Evolutionary conservation across 2,113 vertebrate genomes (phyloP).

Genomic region (Brachyhypopomus occidentalis): DNA sequence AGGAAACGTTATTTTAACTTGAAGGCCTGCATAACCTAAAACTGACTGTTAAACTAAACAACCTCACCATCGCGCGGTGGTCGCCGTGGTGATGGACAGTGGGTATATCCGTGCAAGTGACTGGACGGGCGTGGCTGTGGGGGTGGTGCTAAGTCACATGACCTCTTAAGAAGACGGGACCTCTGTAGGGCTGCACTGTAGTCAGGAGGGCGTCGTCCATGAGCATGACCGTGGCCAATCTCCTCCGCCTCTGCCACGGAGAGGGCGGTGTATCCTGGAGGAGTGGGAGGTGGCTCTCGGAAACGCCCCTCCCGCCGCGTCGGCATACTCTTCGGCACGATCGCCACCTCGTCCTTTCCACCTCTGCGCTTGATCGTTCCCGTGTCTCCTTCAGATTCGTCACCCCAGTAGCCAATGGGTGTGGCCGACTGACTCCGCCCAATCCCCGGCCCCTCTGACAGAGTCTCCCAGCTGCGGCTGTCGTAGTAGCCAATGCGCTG

Average conservation of each 20-base stretch:
- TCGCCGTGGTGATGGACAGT: conserved; percentile 38
- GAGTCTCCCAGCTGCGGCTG: conserved; percentile 94
- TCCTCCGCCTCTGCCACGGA: conserved; percentile 88
- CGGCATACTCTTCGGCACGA: conserved; percentile 78
- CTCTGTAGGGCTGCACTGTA: conserved; percentile 95
- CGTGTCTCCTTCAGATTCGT: conserved; percentile 95
- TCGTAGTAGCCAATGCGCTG: conserved; percentile 92
- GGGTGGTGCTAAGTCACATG: conserved; percentile 76
- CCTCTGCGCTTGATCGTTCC: conserved; percentile 97
- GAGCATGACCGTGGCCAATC: conserved; percentile 76
- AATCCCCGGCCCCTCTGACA: conserved; percentile 75
- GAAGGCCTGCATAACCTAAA: background rate
- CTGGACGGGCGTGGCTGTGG: conserved; percentile 77
- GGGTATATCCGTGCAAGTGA: conserved; percentile 64
- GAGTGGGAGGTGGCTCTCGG: conserved; percentile 93
- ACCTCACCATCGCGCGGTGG: conserved; percentile 46
- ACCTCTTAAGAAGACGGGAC: conserved; percentile 87
- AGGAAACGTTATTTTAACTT: background rate
- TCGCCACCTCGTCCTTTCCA: conserved; percentile 86
- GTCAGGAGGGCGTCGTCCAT: conserved; percentile 87
- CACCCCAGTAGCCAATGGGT: conserved; percentile 92
- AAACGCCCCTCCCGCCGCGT: conserved; percentile 90
- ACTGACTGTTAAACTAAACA: background rate
- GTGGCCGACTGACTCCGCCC: conserved; percentile 90
- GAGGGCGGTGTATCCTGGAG: conserved; percentile 92